Base-by-base conservation (phyloP, 2,888 invertebrate genomes). In the Nemotelus pantherinus region DNA sequence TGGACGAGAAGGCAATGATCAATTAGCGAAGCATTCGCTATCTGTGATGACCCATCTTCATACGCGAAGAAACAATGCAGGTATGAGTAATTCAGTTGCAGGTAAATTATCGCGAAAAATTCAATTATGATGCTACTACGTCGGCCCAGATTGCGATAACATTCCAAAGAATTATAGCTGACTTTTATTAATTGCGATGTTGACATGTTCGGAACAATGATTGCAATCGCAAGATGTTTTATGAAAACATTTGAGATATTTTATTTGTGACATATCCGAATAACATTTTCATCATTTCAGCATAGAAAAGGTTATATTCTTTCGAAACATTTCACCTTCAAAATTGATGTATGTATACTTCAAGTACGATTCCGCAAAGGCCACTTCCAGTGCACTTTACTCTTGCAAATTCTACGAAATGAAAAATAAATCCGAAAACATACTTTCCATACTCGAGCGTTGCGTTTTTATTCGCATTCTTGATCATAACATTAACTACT, bases 11-110 rank as follows among this genome's bases (percentile, higher is more conserved):
- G 67, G 48, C 67, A 67, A 67, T 47, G 67, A 67, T 67, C 67
- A 67, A 67, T 67, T 67, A 67, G 48, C 67, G 48, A 67, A 47
- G 67, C 67, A 48, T 48, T 48, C 67, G 50, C 45, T 67, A 67
- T 67, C 45, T 67, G 67, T 67, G 48, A 67, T 67, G 67, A 41
- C 48, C 39, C 47, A 67, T 67, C n/a, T 10, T 25, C 5, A 3
- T 2, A 48, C 25, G 67, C 7, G 67, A 3, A 48, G 48, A 67
- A 50, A 67, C 67, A 67, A 67, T 67, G 47, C 10, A 67, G 7
- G 39, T 25, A 25, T 67, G 44, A 67, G 67, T 67, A 67, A 67
- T 67, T 67, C 67, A 47, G 67, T 67, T 47, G 67, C 45, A 9
- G 67, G 50, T 67, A 48, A 48, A 67, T 67, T 48, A 50, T 67